Evolutionary conservation across 1,140 invertebrate species (phyloP), one percentile per base, ranked within the genome.

Genomic region (Drosophila kohkoa): DNA sequence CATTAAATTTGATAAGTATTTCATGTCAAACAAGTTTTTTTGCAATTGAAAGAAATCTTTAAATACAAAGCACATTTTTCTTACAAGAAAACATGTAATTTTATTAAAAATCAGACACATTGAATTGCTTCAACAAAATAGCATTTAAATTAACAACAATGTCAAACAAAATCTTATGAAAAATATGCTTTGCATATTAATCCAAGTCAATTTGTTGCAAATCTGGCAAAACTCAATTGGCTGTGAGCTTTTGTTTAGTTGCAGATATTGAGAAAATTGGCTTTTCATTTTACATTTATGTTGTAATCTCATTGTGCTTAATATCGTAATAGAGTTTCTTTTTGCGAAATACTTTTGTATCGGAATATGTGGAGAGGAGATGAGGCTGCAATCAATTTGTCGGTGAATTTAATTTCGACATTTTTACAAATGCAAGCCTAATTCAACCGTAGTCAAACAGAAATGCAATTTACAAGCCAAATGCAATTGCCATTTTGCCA

Each of bases 401-500:
- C 46, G 15, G 49, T 65, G 38, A 52, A 74, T 76, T 76, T 41
- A 54, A 66, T 72, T 66, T 72, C 3, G 25, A 48, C 54, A 72
- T 64, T 51, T 32, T 51, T 16, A 20, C 66, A 32, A 62, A 69
- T 63, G 51, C 51, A 69, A 69, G 32, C 41, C 55, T 72, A 43
- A 66, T 68, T 41, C 55, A 35, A 60, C 28, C 48, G 38, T 45
- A 65, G 73, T 65, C 73, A 75, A 71, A 75, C 59, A 71, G 54
- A 65, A 75, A 71, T 75, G 72, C 52, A 75, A 75, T 75, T 75
- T 75, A 58, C 60, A 38, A 38, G 35, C 35, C 35, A 38, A 38
- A 38, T 38, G 35, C 35, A 38, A 38, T 38, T 38, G 35, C 35
- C 35, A 38, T 38, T 25, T 75, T 75, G 73, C 67, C 73, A 59